Conservation (phyloP, 92 coral and sea anemone genomes). For the Umimayanthus kanabou region DNA sequence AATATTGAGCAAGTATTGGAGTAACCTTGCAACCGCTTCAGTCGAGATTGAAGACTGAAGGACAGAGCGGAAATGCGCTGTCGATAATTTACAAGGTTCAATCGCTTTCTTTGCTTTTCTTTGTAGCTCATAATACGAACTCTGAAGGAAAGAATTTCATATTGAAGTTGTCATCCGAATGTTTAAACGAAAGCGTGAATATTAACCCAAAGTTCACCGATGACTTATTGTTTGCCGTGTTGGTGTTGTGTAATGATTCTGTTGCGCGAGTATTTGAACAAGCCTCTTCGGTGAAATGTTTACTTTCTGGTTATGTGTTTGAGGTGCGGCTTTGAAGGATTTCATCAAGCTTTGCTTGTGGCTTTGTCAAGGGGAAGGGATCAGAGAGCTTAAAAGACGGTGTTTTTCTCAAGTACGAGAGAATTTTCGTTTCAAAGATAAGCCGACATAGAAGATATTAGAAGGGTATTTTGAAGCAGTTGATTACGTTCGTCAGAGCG, state of each 20-base stretch:
- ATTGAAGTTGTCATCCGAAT: neutral
- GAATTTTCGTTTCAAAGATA: conserved; percentile 25
- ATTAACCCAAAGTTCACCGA: conserved; percentile 13
- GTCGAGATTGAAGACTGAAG: conserved; percentile 1
- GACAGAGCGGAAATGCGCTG: conserved; percentile 27
- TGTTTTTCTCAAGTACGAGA: conserved; percentile 39
- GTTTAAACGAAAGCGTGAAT: conserved; percentile 40
- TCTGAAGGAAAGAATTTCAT: neutral
- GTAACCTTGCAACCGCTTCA: conserved; percentile 32
- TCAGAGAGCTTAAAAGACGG: conserved; percentile 29
- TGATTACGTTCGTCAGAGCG: neutral
- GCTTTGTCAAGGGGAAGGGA: conserved; percentile 36
- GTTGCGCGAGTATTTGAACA: conserved; percentile 22
- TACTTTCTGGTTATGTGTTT: conserved; percentile 36
- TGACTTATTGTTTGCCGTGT: conserved; percentile 18
- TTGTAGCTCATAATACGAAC: neutral
- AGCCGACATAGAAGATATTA: conserved; percentile 22
- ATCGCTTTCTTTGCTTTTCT: neutral
- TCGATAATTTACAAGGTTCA: neutral
- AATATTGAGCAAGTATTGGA: neutral
- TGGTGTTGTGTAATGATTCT: conserved; percentile 32
- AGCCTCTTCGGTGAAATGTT: conserved; percentile 27
- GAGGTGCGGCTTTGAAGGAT: conserved; percentile 49
- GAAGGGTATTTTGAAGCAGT: neutral
- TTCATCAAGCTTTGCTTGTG: conserved; percentile 27